Percentiles rank a stretch among this genome's conserved stretches.
These are phyloP conservation scores for Dermolepida albohirtum DNA, from an alignment of 2,888 invertebrate genomes.

Conservation along the genomic window DNA sequence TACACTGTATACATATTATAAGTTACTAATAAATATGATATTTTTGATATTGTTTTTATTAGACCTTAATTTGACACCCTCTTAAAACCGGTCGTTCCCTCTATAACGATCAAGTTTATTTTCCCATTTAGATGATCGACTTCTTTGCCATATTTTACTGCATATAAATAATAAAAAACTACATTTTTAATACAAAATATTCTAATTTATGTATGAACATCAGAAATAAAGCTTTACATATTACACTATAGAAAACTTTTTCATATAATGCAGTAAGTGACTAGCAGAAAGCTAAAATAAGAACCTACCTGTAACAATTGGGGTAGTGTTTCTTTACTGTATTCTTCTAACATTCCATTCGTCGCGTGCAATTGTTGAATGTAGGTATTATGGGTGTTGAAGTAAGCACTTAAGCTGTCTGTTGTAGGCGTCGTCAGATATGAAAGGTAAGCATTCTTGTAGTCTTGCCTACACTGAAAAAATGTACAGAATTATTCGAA, in stretches of 20 bases:
- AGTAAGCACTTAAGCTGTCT: conserved; percentile 79
- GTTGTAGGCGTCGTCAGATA: conserved; percentile 81
- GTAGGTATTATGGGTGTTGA: conserved; percentile 94
- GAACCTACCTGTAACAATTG: conserved; percentile 80
- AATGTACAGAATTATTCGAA: conserved; percentile 41
- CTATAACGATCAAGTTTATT: too few species aligned
- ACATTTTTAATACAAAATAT: too few species aligned
- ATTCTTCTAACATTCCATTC: conserved; percentile 92
- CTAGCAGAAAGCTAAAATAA: neutral
- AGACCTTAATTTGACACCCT: too few species aligned
- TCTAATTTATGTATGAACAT: too few species aligned
- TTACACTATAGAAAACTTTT: neutral
- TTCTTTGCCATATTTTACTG: too few species aligned
- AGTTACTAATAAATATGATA: too few species aligned
- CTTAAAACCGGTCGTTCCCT: too few species aligned
- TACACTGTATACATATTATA: too few species aligned
- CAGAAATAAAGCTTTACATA: too few species aligned
- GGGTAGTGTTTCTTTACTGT: conserved; percentile 87
- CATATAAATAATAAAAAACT: too few species aligned
- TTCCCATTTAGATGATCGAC: too few species aligned
- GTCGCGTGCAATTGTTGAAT: conserved; percentile 93
- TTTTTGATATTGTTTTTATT: too few species aligned
- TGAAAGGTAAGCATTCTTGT: conserved; percentile 84
- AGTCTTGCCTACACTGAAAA: conserved; percentile 86
- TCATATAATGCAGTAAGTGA: neutral